Conservation (phyloP, 2,113 vertebrate species). For the Tragelaphus strepsiceros region DNA sequence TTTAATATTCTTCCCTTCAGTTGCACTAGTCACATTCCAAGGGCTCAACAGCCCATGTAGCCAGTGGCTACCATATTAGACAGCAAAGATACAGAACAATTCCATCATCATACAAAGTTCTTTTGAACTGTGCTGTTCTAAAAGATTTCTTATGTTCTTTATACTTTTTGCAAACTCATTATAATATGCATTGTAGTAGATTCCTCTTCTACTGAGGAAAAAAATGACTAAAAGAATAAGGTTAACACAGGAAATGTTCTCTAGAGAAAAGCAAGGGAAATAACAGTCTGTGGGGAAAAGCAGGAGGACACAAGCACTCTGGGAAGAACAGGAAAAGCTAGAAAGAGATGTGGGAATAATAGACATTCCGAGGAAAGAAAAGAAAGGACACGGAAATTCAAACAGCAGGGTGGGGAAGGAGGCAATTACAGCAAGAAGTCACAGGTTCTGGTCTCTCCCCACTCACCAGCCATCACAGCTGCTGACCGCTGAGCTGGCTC, state of each 20-base stretch:
- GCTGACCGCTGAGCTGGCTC: slow-evolving; percentile 89
- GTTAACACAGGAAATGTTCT: not conserved
- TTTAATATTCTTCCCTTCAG: not conserved
- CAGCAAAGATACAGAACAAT: not conserved
- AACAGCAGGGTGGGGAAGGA: slow-evolving; percentile 45
- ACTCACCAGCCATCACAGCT: slow-evolving; percentile 86
- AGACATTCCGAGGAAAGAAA: slow-evolving; percentile 3
- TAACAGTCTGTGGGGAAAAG: not conserved
- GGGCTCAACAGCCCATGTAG: not conserved
- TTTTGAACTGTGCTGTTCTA: not conserved
- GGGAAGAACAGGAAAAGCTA: slow-evolving; percentile 12
- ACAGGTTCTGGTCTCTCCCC: slow-evolving; percentile 50
- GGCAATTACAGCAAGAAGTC: slow-evolving; percentile 46
- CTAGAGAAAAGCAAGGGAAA: not conserved
- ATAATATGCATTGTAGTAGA: slow-evolving; percentile 34
- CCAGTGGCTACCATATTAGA: not conserved
- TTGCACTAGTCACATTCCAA: not conserved
- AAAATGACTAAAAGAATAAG: not conserved
- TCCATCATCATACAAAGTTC: not conserved
- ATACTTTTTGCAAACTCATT: slow-evolving; percentile 32
- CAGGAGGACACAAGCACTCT: slow-evolving; percentile 5
- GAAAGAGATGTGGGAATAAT: not conserved
- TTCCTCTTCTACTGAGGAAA: not conserved
- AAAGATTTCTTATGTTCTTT: not conserved
- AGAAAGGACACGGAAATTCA: slow-evolving; percentile 17